Evolutionary conservation across 2,888 invertebrate genomes (phyloP).

Genomic region (Ptychoptera albimana): DNA sequence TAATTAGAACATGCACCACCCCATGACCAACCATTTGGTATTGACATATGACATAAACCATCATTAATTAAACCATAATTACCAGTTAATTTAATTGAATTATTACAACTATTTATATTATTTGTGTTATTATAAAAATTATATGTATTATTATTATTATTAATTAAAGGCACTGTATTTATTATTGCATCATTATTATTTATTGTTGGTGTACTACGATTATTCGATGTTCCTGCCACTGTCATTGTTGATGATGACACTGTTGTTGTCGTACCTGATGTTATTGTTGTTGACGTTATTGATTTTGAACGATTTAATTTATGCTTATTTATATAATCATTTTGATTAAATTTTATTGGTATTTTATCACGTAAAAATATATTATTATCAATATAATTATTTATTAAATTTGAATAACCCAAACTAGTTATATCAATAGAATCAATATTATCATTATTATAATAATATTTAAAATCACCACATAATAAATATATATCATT

Average conservation of each 20-base stretch:
- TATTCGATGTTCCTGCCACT: not conserved
- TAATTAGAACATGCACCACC: constrained; percentile 60
- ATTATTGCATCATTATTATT: not conserved
- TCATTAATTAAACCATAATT: constrained; percentile 45
- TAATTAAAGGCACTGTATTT: not conserved
- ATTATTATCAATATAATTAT: not conserved
- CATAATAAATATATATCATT: constrained; percentile 20
- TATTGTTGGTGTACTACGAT: no score
- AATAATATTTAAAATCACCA: constrained; percentile 20
- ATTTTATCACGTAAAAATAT: not conserved
- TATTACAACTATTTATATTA: constrained; percentile 2
- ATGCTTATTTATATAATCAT: no score
- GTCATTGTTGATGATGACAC: no score
- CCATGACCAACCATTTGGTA: constrained; percentile 73
- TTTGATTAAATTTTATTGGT: no score
- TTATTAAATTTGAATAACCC: not conserved
- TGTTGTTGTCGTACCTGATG: not conserved
- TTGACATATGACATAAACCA: constrained; percentile 59
- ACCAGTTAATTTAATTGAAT: constrained; percentile 32
- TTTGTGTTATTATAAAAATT: constrained; percentile 1
- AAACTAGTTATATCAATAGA: not conserved
- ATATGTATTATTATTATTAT: not conserved
- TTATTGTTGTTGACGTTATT: not conserved
- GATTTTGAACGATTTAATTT: not conserved
- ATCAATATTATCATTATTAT: constrained; percentile 9